Evolutionary conservation across 2,113 vertebrate genomes (phyloP).

Genomic region (Microcebus tavaratra): DNA sequence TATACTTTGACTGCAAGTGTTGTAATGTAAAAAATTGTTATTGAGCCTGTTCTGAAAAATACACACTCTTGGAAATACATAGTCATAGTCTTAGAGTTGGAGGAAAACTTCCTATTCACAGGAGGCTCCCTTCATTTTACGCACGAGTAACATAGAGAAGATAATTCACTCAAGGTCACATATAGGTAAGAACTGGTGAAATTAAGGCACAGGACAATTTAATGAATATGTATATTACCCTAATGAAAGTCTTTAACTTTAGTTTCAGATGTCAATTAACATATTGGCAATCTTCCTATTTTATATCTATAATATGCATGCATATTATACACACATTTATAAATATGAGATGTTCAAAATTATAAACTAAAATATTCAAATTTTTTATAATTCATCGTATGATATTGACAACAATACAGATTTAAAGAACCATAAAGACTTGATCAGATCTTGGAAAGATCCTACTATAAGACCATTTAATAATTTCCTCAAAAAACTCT

Average conservation of each 20-base stretch:
- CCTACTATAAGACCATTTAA: not conserved
- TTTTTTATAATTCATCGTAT: not conserved
- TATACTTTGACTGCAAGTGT: not conserved
- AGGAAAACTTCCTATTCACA: not conserved
- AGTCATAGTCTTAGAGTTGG: not conserved
- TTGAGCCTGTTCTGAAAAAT: not conserved
- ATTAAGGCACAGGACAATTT: not conserved
- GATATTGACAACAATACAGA: not conserved
- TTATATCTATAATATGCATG: not conserved
- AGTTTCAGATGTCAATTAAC: not conserved
- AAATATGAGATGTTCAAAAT: conserved; percentile 25
- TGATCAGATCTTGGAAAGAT: not conserved
- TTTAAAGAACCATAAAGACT: not conserved
- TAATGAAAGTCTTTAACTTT: not conserved
- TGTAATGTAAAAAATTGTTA: not conserved
- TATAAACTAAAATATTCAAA: not conserved
- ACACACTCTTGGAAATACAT: not conserved
- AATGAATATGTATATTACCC: not conserved
- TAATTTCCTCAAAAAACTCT: not conserved
- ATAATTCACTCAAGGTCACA: not conserved
- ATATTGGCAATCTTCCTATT: not conserved
- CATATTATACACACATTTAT: not conserved
- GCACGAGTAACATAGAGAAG: not conserved
- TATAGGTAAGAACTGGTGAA: not conserved
- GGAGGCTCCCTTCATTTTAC: not conserved